Conservation (phyloP, 2,113 vertebrate species). For the Coracopsis vasa region DNA sequence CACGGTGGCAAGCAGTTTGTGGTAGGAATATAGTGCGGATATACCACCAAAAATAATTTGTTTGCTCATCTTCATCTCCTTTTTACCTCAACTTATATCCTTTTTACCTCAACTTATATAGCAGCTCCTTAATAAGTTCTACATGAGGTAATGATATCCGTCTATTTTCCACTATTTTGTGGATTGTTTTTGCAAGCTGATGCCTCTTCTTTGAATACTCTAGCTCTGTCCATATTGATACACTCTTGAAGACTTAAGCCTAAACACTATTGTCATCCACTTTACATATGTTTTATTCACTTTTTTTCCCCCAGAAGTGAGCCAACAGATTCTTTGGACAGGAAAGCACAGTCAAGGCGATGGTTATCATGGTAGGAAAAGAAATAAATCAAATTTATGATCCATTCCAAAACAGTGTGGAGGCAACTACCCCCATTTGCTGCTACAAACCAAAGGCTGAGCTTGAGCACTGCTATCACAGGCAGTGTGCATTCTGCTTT, state of each 20-base stretch:
- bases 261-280: not conserved
- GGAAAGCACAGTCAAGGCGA: not conserved
- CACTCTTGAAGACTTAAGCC: not conserved
- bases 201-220: not conserved
- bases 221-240: not conserved
- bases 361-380: not conserved
- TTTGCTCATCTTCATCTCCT: not conserved
- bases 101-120: not conserved
- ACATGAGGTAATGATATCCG: not conserved
- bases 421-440: not conserved
- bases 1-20: not conserved
- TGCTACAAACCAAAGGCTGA: not conserved
- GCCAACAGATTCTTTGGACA: not conserved
- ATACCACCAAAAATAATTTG: not conserved
- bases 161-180: not conserved
- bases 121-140: not conserved
- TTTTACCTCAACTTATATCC: not conserved
- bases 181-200: not conserved
- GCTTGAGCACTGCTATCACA: not conserved
- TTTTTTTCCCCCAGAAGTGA: not conserved
- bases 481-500: not conserved
- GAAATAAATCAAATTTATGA: not conserved
- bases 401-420: not conserved
- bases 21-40: accelerated
- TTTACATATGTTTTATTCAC: not conserved